Percentiles rank a stretch among this genome's conserved stretches.
phyloP scores from a whole-genome alignment of 2,888 invertebrate species.

The Microchrysa polita region DNA sequence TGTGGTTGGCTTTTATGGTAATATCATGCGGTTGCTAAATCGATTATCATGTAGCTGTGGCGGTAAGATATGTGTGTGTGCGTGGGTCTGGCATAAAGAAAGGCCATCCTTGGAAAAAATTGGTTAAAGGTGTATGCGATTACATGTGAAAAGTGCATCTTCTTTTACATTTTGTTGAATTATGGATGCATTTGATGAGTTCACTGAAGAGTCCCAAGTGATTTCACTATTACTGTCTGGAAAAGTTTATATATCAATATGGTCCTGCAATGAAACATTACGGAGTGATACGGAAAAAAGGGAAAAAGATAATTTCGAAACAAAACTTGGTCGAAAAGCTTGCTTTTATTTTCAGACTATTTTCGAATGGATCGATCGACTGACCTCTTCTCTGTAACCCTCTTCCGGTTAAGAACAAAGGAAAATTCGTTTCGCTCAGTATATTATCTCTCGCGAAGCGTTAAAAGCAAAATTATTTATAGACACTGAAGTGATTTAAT shows the following conservation, averaged over 20 bases:
- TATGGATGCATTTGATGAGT: too few species aligned
- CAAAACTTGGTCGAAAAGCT: not conserved
- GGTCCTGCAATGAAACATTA: not conserved
- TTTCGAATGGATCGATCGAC: not conserved
- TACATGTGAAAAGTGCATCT: too few species aligned
- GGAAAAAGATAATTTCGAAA: not conserved
- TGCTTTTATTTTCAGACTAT: not conserved
- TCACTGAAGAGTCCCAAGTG: too few species aligned
- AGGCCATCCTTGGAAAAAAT: too few species aligned
- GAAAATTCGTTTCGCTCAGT: not conserved
- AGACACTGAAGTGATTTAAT: not conserved
- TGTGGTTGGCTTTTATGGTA: not conserved
- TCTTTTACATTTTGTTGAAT: too few species aligned
- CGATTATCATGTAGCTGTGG: too few species aligned
- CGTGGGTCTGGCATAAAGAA: too few species aligned
- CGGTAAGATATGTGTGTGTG: too few species aligned
- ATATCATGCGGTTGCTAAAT: constrained; percentile 8
- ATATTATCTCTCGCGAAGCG: not conserved
- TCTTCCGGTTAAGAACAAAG: not conserved
- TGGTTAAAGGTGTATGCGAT: too few species aligned
- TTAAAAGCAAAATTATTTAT: not conserved
- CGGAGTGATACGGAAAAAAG: not conserved
- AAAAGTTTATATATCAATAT: too few species aligned
- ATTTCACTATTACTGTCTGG: too few species aligned
- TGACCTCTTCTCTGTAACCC: not conserved